Evolutionary conservation across 2,113 vertebrate genomes (phyloP), one percentile per base, ranked within the genome.

Genomic region (Prunella himalayana): DNA sequence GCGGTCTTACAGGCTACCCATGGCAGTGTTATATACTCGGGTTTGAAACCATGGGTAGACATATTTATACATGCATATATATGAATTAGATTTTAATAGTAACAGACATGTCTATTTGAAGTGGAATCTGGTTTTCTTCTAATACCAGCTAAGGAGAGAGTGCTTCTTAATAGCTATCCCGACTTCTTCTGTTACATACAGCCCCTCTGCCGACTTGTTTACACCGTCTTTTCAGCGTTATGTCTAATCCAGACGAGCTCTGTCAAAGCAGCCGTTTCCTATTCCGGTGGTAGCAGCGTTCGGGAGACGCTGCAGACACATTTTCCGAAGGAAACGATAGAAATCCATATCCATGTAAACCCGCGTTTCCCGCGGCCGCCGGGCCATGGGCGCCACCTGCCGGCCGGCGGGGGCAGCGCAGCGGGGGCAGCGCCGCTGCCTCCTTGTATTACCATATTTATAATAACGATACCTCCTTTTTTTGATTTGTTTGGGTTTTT

Each of bases 91-190:
- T 88, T 93, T 94, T 86, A 92, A 90, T 79, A 85, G 83, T 90
- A 82, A 90, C 92, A 88, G 70, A 82, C 20, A 21, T 47, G 61
- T 47, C 93, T 78, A 51, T 94, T 73, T 96, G 90, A 96, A 91
- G 95, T 96, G 96, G 63, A 93, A 73, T 86, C 92, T 75, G 82
- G 69, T 83, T 95, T 94, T 94, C 68, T 72, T 93, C 92, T 95
- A 90, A 90, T 51, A 93, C 50, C 72, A 41, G 50, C 66, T 92
- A 37, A 77, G 54, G 64, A 82, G 64, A 94, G 78, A 83, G 64
- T 15, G 72, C 64, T 90, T 57, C 27, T 61, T 77, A 47, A 59
- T 50, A 95, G 78, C 82, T 63, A 93, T 68, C 61, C 1, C 0
- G 2, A 44, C 51, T 57, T 61, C 60, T 50, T 8, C 63, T 4